phyloP scores from a whole-genome alignment of 1,140 invertebrate species.

The Drosophila erecta region DNA sequence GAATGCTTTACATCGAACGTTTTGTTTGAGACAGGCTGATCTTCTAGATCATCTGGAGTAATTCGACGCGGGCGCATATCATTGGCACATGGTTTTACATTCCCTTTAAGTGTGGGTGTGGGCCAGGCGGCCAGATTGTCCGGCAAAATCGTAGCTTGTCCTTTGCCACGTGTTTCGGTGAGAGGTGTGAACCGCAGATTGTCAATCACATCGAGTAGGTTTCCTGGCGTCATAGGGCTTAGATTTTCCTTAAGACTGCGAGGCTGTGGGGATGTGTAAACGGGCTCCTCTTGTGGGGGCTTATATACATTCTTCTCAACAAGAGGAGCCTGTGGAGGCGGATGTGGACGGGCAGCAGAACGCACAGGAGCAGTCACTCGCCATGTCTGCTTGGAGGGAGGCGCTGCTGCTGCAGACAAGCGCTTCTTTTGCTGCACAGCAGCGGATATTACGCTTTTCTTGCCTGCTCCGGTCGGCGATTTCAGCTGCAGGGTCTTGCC shows the following conservation, averaged over 20 bases:
- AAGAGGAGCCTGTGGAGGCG: slow-evolving; percentile 27
- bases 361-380: slow-evolving; percentile 2
- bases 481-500: slow-evolving; percentile 71
- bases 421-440: slow-evolving; percentile 59
- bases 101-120: slow-evolving; percentile 56
- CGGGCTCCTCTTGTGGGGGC: slow-evolving; percentile 18
- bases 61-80: slow-evolving; percentile 62
- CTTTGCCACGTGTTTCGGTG: slow-evolving; percentile 6
- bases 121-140: slow-evolving; percentile 75
- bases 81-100: background rate
- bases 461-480: slow-evolving; percentile 60
- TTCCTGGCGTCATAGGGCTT: slow-evolving; percentile 64
- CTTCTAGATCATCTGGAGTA: slow-evolving; percentile 36
- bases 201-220: slow-evolving; percentile 72
- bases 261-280: slow-evolving; percentile 36
- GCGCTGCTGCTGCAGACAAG: slow-evolving; percentile 18
- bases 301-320: slow-evolving; percentile 52
- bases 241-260: slow-evolving; percentile 71
- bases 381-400: slow-evolving; percentile 26
- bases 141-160: slow-evolving; percentile 7
- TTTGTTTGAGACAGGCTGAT: slow-evolving; percentile 53
- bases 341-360: background rate
- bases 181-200: slow-evolving; percentile 78
- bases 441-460: slow-evolving; percentile 32
- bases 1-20: slow-evolving; percentile 70